These are phyloP conservation scores for Drosophila yakuba DNA, from an alignment of 1,140 invertebrate species.

Conservation along the genomic window DNA sequence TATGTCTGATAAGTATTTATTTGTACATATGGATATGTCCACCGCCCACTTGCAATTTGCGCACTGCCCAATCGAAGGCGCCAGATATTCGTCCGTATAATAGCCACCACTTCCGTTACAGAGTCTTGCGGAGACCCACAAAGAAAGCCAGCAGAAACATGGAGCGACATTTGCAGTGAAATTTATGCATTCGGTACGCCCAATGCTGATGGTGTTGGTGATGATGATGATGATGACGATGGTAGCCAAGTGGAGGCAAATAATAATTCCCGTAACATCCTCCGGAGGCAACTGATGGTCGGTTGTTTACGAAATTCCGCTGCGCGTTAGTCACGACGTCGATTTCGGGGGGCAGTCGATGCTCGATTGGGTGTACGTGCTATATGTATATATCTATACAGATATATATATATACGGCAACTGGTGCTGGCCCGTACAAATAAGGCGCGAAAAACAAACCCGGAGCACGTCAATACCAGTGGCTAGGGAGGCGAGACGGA, in stretches of 20 bases:
- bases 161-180: constrained; percentile 60
- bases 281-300: constrained; percentile 30
- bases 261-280: constrained; percentile 33
- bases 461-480: constrained; percentile 35
- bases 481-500: constrained; percentile 3
- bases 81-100: constrained; percentile 34
- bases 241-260: constrained; percentile 16
- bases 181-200: constrained; percentile 56
- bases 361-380: constrained; percentile 31
- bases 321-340: constrained; percentile 57
- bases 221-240: constrained; percentile 35
- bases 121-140: constrained; percentile 45
- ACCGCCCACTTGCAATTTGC: constrained; percentile 34
- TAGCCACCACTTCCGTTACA: constrained; percentile 59
- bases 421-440: constrained; percentile 61
- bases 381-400: constrained; percentile 25
- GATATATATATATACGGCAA: constrained; percentile 20
- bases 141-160: constrained; percentile 42
- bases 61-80: constrained; percentile 27
- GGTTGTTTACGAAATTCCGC: constrained; percentile 77
- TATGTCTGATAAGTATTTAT: not conserved
- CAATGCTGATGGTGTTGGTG: constrained; percentile 37
- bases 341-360: constrained; percentile 29
- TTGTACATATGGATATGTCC: not conserved
- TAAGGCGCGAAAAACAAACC: constrained; percentile 64